Percentiles rank a stretch among this genome's conserved stretches.
These are phyloP conservation scores for Leptocoma aspasia DNA, from an alignment of 2,113 vertebrate genomes.

Conservation along the genomic window DNA sequence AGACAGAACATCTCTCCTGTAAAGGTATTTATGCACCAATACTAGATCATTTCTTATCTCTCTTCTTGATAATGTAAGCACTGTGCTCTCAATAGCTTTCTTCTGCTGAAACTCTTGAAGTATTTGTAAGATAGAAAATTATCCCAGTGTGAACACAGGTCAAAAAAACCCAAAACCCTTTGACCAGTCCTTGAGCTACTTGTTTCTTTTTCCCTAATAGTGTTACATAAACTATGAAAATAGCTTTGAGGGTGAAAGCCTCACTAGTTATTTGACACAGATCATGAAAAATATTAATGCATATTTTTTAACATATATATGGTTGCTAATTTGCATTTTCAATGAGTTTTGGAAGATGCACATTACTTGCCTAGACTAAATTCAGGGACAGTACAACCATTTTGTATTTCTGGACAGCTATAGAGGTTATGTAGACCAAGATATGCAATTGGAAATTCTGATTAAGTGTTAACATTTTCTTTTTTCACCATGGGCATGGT, in stretches of 20 bases:
- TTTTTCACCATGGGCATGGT: accelerated
- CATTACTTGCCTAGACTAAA: not conserved
- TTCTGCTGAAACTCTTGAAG: not conserved
- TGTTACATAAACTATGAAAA: not conserved
- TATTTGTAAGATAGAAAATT: not conserved
- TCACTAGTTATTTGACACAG: not conserved
- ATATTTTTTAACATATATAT: accelerated
- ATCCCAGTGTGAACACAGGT: not conserved
- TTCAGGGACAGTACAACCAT: not conserved
- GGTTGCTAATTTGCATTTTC: not conserved
- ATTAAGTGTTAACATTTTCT: not conserved
- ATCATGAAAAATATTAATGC: not conserved
- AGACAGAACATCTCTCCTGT: not conserved
- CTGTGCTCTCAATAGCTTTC: not conserved
- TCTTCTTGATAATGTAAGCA: not conserved
- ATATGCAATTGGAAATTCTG: not conserved
- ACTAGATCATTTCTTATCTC: not conserved
- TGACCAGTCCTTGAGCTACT: not conserved
- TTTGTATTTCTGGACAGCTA: not conserved
- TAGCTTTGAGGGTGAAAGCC: not conserved
- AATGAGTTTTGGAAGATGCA: not conserved
- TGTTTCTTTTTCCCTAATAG: not conserved
- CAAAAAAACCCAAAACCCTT: not conserved
- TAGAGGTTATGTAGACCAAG: not conserved
- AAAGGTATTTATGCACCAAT: not conserved